Percentiles rank a stretch among this genome's conserved stretches.
phyloP scores from a whole-genome alignment of 2,797 vertebrate genomes.

The Poeciliopsis presidionis region DNA sequence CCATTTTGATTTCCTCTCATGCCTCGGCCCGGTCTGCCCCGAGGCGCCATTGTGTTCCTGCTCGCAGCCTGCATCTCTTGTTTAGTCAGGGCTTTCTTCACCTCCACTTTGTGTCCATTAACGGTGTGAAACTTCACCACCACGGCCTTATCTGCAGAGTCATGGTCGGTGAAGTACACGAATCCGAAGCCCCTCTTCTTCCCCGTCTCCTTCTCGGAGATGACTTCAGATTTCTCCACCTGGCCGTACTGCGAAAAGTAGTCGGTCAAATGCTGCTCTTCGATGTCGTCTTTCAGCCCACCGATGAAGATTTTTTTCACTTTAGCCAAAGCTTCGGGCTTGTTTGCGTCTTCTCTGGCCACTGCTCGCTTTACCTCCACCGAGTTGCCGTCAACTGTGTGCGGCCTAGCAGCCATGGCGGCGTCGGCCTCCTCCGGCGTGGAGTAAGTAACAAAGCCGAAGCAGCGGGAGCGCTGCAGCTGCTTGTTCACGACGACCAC shows the following conservation, averaged over 20 bases:
- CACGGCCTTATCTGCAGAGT: slow-evolving; percentile 94
- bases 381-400: slow-evolving; percentile 92
- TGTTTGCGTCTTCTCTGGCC: slow-evolving; percentile 94
- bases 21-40: slow-evolving; percentile 83
- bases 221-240: slow-evolving; percentile 96
- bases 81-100: slow-evolving; percentile 96
- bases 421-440: slow-evolving; percentile 93
- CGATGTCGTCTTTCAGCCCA: slow-evolving; percentile 91
- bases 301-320: slow-evolving; percentile 98
- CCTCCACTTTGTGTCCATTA: slow-evolving; percentile 95
- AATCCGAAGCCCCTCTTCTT: slow-evolving; percentile 98
- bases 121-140: slow-evolving; percentile 95
- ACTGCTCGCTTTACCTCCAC: slow-evolving; percentile 98
- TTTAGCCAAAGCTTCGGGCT: slow-evolving; percentile 94
- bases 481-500: slow-evolving; percentile 97
- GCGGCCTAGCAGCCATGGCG: slow-evolving; percentile 94
- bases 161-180: slow-evolving; percentile 94
- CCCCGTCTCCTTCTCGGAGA: slow-evolving; percentile 94
- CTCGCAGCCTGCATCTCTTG: slow-evolving; percentile 92
- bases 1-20: slow-evolving; percentile 88
- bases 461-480: slow-evolving; percentile 95
- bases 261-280: slow-evolving; percentile 86
- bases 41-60: slow-evolving; percentile 69
- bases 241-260: slow-evolving; percentile 92
- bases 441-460: slow-evolving; percentile 97